phyloP scores from a whole-genome alignment of 2,888 invertebrate genomes.

The Morpho achilles region DNA sequence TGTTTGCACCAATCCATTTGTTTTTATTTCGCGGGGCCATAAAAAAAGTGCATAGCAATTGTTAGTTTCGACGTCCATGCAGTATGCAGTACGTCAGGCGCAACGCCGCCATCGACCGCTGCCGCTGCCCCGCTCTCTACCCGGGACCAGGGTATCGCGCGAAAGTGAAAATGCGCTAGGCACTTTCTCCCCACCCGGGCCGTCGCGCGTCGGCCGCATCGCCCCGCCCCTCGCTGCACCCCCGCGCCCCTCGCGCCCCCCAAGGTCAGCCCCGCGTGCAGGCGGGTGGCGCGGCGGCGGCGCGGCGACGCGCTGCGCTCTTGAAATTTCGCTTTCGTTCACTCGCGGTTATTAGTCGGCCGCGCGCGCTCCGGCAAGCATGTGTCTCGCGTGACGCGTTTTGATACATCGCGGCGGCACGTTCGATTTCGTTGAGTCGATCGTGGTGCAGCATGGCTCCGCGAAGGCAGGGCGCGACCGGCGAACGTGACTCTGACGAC shows the following conservation, averaged over 20 bases:
- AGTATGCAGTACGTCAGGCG: conserved; percentile 18
- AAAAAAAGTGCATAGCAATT: conserved; percentile 11
- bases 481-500: conserved; percentile 70
- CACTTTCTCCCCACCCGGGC: conserved; percentile 74
- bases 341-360: conserved; percentile 79
- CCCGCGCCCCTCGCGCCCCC: conserved; percentile 42
- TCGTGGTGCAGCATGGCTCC: conserved; percentile 71
- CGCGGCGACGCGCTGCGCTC: conserved; percentile 77
- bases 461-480: conserved; percentile 72
- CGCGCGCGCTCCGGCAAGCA: conserved; percentile 80
- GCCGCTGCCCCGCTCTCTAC: conserved; percentile 49
- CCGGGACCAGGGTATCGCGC: conserved; percentile 39
- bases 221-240: conserved; percentile 58
- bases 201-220: conserved; percentile 43
- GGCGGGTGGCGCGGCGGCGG: conserved; percentile 50
- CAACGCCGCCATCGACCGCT: conserved; percentile 32
- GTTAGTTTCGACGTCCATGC: conserved; percentile 9
- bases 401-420: conserved; percentile 51
- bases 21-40: not conserved
- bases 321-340: conserved; percentile 86
- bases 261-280: conserved; percentile 43
- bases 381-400: conserved; percentile 79
- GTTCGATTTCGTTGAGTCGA: conserved; percentile 67
- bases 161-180: conserved; percentile 75
- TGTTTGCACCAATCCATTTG: too few species aligned